A percentile compares a stretch with the other conserved stretches of the same genome.
Evolutionary conservation across 2,113 vertebrate genomes (phyloP).

Genomic region (Tretioscincus oriximinensis): DNA sequence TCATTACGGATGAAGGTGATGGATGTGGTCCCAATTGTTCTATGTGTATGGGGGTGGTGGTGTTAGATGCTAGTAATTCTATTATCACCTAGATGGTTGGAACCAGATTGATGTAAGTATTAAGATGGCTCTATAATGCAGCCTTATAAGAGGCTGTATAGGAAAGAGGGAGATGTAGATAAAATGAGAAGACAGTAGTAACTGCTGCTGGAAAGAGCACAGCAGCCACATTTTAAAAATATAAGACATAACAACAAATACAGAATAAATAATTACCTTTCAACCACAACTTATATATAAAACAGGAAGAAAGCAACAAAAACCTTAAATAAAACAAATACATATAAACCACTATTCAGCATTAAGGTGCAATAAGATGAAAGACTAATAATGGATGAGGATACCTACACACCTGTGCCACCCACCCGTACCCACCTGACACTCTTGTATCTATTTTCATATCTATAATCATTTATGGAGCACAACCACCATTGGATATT

Average conservation of each 20-base stretch:
- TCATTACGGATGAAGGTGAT: background rate
- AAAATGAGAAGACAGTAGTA: background rate
- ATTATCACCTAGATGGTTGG: constrained; percentile 15
- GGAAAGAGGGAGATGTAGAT: background rate
- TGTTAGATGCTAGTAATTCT: constrained; percentile 35
- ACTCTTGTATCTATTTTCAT: no score
- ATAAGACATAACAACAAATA: no score
- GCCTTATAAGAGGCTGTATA: background rate
- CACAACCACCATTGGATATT: background rate
- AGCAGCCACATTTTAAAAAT: background rate
- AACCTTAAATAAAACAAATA: no score
- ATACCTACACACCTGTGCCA: no score
- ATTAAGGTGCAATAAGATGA: no score
- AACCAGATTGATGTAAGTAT: constrained; percentile 8
- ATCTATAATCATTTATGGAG: no score
- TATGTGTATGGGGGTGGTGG: background rate
- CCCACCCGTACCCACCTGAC: no score
- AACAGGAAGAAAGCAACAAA: no score
- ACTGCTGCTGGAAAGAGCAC: background rate
- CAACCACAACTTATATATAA: no score
- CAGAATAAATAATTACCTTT: no score
- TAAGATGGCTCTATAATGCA: background rate
- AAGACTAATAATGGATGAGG: no score
- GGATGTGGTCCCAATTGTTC: constrained; percentile 37
- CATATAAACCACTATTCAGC: no score